Conservation (phyloP, 2,797 vertebrate genomes). For the Cyclopterus lumpus region DNA sequence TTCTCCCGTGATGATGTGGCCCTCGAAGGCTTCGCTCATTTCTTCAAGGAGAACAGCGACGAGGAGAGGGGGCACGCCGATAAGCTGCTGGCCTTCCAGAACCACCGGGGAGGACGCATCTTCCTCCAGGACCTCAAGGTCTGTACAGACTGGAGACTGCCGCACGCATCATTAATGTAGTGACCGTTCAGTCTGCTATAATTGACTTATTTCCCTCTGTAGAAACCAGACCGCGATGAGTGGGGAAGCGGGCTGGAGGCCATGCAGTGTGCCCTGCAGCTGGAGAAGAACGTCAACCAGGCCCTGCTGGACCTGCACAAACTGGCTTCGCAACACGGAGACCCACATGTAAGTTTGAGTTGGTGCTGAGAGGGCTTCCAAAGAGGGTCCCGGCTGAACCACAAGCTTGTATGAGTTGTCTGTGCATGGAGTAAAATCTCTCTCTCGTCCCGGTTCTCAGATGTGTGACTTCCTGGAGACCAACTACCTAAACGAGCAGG, state of each 20-base stretch:
- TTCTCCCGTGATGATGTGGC: slow-evolving; percentile 86
- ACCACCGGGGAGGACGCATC: slow-evolving; percentile 82
- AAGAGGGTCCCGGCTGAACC: rapidly evolving
- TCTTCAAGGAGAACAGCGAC: slow-evolving; percentile 83
- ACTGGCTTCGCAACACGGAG: slow-evolving; percentile 80
- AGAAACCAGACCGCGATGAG: slow-evolving; percentile 94
- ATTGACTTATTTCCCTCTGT: neutral
- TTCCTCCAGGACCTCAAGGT: slow-evolving; percentile 83
- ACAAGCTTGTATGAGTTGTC: neutral
- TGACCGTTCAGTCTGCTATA: neutral
- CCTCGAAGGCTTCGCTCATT: slow-evolving; percentile 82
- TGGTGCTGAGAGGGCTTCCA: neutral
- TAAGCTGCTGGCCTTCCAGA: slow-evolving; percentile 83
- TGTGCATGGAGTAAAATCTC: neutral
- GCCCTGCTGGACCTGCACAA: slow-evolving; percentile 90
- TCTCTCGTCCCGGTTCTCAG: slow-evolving; percentile 65
- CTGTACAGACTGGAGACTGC: rapidly evolving
- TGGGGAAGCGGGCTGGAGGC: slow-evolving; percentile 94
- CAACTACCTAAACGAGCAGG: slow-evolving; percentile 93
- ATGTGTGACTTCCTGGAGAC: slow-evolving; percentile 94
- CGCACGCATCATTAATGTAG: neutral
- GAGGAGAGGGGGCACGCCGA: slow-evolving; percentile 83
- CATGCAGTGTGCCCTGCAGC: slow-evolving; percentile 90
- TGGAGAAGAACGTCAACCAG: slow-evolving; percentile 94
- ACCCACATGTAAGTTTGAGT: slow-evolving; percentile 84